A percentile compares a stretch with the other conserved stretches of the same genome.
These are phyloP conservation scores for Aphidius ervi DNA, from an alignment of 1,140 invertebrate genomes.

Conservation along the genomic window DNA sequence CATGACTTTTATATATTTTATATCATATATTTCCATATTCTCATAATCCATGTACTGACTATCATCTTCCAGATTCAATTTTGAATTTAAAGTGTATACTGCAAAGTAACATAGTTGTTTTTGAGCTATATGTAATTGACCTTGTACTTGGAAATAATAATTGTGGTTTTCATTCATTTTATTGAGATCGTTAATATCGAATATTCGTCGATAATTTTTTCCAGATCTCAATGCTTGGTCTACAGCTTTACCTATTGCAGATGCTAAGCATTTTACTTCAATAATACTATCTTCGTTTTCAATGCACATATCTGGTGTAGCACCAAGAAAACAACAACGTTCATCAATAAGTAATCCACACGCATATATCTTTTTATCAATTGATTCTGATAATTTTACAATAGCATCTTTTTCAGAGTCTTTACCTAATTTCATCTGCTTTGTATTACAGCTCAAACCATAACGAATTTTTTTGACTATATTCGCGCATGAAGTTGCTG, in stretches of 20 bases:
- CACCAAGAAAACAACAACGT: slow-evolving; percentile 29
- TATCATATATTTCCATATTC: neutral
- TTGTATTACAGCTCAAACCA: neutral
- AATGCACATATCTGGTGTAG: slow-evolving; percentile 9
- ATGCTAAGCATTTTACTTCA: slow-evolving; percentile 20
- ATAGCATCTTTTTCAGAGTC: neutral
- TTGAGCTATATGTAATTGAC: slow-evolving; percentile 30
- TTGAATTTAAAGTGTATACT: slow-evolving; percentile 21
- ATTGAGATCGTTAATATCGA: slow-evolving; percentile 9
- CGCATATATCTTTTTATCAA: slow-evolving; percentile 25
- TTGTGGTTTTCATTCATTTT: slow-evolving; percentile 27
- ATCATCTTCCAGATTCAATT: too few relatives aligned
- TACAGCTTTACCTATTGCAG: slow-evolving; percentile 1
- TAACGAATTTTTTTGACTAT: slow-evolving; percentile 6
- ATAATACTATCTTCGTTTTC: slow-evolving; percentile 15
- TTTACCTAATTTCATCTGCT: neutral
- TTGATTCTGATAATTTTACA: neutral
- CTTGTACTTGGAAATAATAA: slow-evolving; percentile 37
- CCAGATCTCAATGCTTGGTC: slow-evolving; percentile 1
- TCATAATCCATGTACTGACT: too few relatives aligned
- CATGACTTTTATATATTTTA: slow-evolving; percentile 13
- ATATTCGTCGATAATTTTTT: slow-evolving; percentile 21
- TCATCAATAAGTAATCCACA: slow-evolving; percentile 34
- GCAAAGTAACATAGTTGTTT: slow-evolving; percentile 27
- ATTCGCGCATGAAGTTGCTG: slow-evolving; percentile 7